phyloP scores from a whole-genome alignment of 2,888 invertebrate species.

The Scotopteryx bipunctaria region DNA sequence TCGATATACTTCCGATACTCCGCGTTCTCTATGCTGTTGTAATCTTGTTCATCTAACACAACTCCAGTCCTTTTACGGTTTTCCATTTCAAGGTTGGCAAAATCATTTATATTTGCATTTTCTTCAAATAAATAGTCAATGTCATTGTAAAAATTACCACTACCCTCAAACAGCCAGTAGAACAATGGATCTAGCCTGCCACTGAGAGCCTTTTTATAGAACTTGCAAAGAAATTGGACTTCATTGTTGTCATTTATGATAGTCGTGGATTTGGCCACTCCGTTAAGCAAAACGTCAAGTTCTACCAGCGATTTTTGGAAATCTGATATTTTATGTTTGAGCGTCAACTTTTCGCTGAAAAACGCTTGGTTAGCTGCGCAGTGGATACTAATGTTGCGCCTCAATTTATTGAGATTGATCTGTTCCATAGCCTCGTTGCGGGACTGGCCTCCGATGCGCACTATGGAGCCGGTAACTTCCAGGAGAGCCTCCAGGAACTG shows the following conservation, averaged over 20 bases:
- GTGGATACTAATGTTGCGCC: constrained; percentile 32
- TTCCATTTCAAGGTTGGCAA: constrained; percentile 41
- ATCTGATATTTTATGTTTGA: constrained; percentile 41
- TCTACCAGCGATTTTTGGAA: constrained; percentile 47
- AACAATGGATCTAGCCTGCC: constrained; percentile 43
- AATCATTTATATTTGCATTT: constrained; percentile 27
- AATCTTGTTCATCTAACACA: constrained; percentile 47
- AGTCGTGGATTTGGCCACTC: constrained; percentile 48
- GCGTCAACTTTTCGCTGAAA: constrained; percentile 42
- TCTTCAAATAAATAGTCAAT: constrained; percentile 35
- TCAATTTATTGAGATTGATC: constrained; percentile 70
- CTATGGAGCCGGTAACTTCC: constrained; percentile 81
- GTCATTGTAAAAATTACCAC: constrained; percentile 30
- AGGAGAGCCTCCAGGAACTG: constrained; percentile 90
- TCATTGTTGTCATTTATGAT: constrained; percentile 37
- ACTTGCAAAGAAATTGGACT: constrained; percentile 36
- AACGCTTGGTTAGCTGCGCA: constrained; percentile 39
- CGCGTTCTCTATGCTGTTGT: constrained; percentile 15
- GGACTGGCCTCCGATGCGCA: constrained; percentile 88
- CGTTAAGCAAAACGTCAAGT: constrained; percentile 52
- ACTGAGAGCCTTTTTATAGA: constrained; percentile 36
- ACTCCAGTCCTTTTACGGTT: constrained; percentile 44
- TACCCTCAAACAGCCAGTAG: constrained; percentile 60
- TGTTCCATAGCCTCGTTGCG: constrained; percentile 74
- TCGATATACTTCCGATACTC: constrained; percentile 29